These are phyloP conservation scores for Tigriopus japonicus DNA, from an alignment of 1,140 invertebrate species.

Conservation along the genomic window DNA sequence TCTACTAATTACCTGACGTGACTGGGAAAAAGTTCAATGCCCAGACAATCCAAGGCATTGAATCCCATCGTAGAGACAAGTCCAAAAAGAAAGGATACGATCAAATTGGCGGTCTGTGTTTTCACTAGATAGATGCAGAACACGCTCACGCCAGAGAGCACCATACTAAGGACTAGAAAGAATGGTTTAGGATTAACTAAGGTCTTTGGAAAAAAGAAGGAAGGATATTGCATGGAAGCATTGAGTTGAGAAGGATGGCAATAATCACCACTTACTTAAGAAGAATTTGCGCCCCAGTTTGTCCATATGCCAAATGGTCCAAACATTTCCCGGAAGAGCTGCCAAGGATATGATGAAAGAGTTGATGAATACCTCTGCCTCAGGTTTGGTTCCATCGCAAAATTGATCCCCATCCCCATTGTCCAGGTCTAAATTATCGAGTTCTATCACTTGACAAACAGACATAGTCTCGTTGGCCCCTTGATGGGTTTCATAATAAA, in stretches of 20 bases:
- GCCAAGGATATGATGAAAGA: conserved; percentile 64
- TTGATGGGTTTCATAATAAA: conserved; percentile 36
- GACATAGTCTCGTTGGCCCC: conserved; percentile 37
- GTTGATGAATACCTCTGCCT: conserved; percentile 46
- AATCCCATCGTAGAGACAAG: conserved; percentile 71
- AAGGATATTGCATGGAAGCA: no score
- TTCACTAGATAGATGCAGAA: conserved; percentile 52
- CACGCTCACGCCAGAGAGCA: conserved; percentile 47
- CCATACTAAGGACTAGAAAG: conserved; percentile 45
- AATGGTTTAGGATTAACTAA: conserved; percentile 16
- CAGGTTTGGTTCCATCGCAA: not conserved
- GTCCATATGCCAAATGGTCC: conserved; percentile 37
- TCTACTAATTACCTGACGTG: conserved; percentile 16
- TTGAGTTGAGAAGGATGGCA: no score
- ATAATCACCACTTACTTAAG: conserved; percentile 33
- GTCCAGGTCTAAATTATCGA: conserved; percentile 10
- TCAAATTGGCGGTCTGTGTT: conserved; percentile 43
- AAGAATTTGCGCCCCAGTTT: conserved; percentile 58
- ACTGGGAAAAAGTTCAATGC: conserved; percentile 20
- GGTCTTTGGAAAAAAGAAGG: no score
- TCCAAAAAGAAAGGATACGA: conserved; percentile 52
- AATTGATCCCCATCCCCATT: not conserved
- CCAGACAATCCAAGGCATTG: conserved; percentile 59
- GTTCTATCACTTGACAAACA: conserved; percentile 41
- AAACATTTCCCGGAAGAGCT: conserved; percentile 59